Evolutionary conservation across 1,140 invertebrate species (phyloP).

Genomic region (Leucophenga varia): DNA sequence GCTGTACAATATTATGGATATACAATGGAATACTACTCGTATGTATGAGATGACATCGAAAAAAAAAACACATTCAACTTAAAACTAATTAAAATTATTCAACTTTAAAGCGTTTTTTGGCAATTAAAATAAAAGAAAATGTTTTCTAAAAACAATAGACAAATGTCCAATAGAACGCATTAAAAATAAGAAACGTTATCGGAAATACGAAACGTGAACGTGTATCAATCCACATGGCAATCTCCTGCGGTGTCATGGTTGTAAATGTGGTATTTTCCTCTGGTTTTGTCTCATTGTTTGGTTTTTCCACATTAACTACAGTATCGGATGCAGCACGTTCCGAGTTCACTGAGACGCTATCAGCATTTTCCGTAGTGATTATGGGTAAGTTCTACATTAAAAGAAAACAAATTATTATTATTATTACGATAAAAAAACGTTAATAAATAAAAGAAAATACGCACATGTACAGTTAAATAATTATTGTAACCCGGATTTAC

Average conservation of each 20-base stretch:
- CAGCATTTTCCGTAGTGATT: slow-evolving; percentile 46
- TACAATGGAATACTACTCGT: too few species aligned
- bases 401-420: neutral
- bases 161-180: slow-evolving; percentile 83
- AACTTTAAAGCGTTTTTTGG: too few species aligned
- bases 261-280: slow-evolving; percentile 62
- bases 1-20: too few species aligned
- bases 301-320: slow-evolving; percentile 43
- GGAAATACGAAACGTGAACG: slow-evolving; percentile 78
- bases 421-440: neutral
- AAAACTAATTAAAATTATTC: too few species aligned
- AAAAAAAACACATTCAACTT: too few species aligned
- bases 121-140: too few species aligned
- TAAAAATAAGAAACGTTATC: slow-evolving; percentile 75
- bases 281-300: slow-evolving; percentile 25
- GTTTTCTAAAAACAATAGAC: slow-evolving; percentile 58
- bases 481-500: slow-evolving; percentile 59
- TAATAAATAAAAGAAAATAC: slow-evolving; percentile 8
- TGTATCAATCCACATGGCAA: slow-evolving; percentile 80
- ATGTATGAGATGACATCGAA: too few species aligned
- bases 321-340: slow-evolving; percentile 34
- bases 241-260: slow-evolving; percentile 84
- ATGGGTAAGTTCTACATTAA: slow-evolving; percentile 42
- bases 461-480: slow-evolving; percentile 64
- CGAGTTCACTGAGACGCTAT: slow-evolving; percentile 35